Percentiles rank a stretch among this genome's conserved stretches.
phyloP scores from a whole-genome alignment of 1,140 invertebrate genomes.

The Maconellicoccus hirsutus region DNA sequence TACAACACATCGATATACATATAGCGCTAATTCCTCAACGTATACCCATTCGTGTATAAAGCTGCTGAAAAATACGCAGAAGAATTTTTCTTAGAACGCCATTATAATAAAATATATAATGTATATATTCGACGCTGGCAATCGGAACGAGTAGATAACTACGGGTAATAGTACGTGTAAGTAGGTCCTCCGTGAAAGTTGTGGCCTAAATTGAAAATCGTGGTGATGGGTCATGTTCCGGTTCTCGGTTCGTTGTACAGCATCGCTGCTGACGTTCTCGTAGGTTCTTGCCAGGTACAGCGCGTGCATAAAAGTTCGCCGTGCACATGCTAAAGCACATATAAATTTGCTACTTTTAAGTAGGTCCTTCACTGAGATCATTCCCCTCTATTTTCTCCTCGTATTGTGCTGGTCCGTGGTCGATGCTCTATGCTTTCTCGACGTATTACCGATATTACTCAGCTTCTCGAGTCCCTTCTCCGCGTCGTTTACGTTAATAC shows the following conservation, averaged over 20 bases:
- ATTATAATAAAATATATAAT: not conserved
- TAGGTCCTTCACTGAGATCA: not conserved
- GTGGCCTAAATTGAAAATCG: constrained; percentile 21
- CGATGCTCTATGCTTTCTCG: constrained; percentile 16
- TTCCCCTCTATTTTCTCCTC: not conserved
- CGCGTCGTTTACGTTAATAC: not conserved
- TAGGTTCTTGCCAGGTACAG: not conserved
- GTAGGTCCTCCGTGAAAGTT: constrained; percentile 19
- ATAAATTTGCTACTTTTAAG: not conserved
- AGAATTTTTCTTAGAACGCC: not conserved
- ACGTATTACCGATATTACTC: not conserved
- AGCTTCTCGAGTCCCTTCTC: not conserved
- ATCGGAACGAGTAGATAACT: constrained; percentile 3
- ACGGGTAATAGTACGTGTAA: constrained; percentile 12
- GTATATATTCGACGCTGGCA: not conserved
- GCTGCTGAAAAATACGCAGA: too few relatives aligned
- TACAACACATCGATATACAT: too few relatives aligned
- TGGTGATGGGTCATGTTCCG: constrained; percentile 20
- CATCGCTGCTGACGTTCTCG: not conserved
- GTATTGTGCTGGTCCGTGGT: not conserved
- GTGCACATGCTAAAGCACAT: not conserved
- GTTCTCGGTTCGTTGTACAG: not conserved
- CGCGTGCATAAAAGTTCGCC: not conserved
- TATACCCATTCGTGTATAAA: too few relatives aligned
- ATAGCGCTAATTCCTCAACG: too few relatives aligned